A percentile compares a stretch with the other conserved stretches of the same genome.
These are phyloP conservation scores for Anoplophora glabripennis DNA, from an alignment of 1,140 invertebrate species.

Conservation along the genomic window DNA sequence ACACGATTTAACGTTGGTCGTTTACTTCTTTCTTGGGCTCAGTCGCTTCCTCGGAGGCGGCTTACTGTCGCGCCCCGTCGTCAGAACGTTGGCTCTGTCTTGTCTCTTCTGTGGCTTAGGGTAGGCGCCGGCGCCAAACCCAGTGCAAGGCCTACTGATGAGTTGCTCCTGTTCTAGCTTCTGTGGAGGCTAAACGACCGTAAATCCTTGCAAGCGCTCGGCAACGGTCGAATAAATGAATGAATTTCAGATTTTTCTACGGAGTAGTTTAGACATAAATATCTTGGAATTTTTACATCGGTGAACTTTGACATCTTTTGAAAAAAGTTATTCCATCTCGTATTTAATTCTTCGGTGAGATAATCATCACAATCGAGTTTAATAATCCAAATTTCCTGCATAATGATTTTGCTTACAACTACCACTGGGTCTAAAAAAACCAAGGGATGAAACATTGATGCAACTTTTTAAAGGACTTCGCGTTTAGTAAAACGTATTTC, in stretches of 20 bases:
- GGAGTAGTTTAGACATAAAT: neutral
- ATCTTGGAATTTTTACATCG: constrained; percentile 28
- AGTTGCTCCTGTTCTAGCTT: too few species aligned
- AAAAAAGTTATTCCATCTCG: constrained; percentile 24
- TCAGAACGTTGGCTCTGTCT: too few species aligned
- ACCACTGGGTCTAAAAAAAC: constrained; percentile 43
- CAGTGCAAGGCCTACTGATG: too few species aligned
- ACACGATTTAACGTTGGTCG: too few species aligned
- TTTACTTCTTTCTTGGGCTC: too few species aligned
- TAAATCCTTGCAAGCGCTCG: too few species aligned
- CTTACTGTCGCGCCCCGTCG: too few species aligned
- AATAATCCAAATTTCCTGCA: constrained; percentile 46
- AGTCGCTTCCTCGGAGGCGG: too few species aligned
- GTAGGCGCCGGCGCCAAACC: too few species aligned
- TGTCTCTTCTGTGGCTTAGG: too few species aligned
- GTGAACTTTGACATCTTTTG: constrained; percentile 4
- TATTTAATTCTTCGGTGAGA: constrained; percentile 32
- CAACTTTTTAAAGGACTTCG: constrained; percentile 34
- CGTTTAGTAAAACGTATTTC: constrained; percentile 34
- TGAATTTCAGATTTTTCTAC: constrained; percentile 29
- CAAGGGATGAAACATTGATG: constrained; percentile 47
- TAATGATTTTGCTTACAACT: constrained; percentile 45
- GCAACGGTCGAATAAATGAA: constrained; percentile 42
- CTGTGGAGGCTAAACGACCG: too few species aligned
- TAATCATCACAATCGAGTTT: constrained; percentile 47